Percentiles rank a stretch among this genome's conserved stretches.
These are phyloP conservation scores for Polypterus bichir DNA, from an alignment of 2,113 vertebrate genomes.

Conservation along the genomic window DNA sequence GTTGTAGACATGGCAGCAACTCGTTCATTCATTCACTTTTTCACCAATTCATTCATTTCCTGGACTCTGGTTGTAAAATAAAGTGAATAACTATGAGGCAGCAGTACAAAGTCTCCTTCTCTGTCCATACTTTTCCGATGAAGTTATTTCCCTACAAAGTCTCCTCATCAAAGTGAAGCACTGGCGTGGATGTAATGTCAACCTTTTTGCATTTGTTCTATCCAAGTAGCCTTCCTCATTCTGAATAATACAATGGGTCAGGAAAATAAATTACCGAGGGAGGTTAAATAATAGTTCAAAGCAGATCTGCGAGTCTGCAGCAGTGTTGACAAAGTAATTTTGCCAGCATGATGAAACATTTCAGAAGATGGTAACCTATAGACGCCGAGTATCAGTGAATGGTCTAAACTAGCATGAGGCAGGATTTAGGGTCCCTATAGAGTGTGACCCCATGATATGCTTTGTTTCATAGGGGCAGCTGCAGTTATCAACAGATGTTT, in stretches of 20 bases:
- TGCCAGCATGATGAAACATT: slow-evolving; percentile 33
- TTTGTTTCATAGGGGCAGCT: slow-evolving; percentile 61
- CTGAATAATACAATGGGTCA: slow-evolving; percentile 41
- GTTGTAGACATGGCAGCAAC: no score
- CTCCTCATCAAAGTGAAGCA: not conserved
- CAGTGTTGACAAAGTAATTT: slow-evolving; percentile 54
- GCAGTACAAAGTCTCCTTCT: no score
- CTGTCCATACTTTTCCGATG: not conserved
- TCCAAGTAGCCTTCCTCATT: slow-evolving; percentile 2
- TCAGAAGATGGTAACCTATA: slow-evolving; percentile 40
- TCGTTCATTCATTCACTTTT: no score
- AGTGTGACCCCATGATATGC: slow-evolving; percentile 46
- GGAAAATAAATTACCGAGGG: slow-evolving; percentile 56
- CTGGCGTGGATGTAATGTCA: not conserved
- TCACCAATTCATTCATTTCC: no score
- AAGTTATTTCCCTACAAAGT: not conserved
- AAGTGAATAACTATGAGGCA: no score
- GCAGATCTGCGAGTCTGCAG: slow-evolving; percentile 33
- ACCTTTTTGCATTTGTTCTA: not conserved
- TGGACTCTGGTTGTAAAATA: no score
- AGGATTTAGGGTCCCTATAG: slow-evolving; percentile 44
- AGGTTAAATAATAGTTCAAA: slow-evolving; percentile 68
- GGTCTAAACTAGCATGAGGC: slow-evolving; percentile 46
- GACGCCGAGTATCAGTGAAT: slow-evolving; percentile 44
- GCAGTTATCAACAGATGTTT: slow-evolving; percentile 73